Evolutionary conservation across 2,113 vertebrate species (phyloP).

Genomic region (Actenoides lindsayi): DNA sequence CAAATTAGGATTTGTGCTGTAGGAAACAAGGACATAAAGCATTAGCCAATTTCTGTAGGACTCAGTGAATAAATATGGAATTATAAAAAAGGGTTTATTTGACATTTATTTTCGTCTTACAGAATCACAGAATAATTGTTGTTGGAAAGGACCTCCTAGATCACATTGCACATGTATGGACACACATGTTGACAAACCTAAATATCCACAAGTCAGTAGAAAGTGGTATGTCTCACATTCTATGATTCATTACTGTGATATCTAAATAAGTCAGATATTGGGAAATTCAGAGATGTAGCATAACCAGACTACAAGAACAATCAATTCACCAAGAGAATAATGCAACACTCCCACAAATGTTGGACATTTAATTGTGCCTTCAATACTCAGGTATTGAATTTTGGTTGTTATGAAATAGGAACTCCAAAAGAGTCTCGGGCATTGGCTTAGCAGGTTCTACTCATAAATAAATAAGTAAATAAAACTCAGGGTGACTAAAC

Average conservation of each 20-base stretch:
- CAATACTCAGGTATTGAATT: neutral
- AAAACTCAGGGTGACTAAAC: neutral
- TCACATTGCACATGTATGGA: neutral
- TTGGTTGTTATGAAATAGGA: neutral
- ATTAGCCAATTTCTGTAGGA: neutral
- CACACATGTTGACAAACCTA: neutral
- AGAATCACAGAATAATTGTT: too few relatives aligned
- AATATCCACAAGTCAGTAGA: neutral
- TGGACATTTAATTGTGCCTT: neutral
- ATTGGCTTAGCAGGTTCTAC: neutral
- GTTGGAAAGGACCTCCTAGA: too few relatives aligned
- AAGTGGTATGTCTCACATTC: neutral
- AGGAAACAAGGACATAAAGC: neutral
- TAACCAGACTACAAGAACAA: neutral
- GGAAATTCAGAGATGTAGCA: neutral
- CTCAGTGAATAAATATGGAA: neutral
- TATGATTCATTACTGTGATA: neutral
- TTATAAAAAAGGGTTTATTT: neutral
- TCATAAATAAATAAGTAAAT: neutral
- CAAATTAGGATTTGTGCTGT: neutral
- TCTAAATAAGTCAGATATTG: neutral
- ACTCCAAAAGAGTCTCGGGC: neutral
- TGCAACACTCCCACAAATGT: neutral
- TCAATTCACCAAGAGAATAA: neutral
- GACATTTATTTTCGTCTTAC: neutral